phyloP scores from a whole-genome alignment of 2,888 invertebrate genomes.

The Tricholauxania praeusta region DNA sequence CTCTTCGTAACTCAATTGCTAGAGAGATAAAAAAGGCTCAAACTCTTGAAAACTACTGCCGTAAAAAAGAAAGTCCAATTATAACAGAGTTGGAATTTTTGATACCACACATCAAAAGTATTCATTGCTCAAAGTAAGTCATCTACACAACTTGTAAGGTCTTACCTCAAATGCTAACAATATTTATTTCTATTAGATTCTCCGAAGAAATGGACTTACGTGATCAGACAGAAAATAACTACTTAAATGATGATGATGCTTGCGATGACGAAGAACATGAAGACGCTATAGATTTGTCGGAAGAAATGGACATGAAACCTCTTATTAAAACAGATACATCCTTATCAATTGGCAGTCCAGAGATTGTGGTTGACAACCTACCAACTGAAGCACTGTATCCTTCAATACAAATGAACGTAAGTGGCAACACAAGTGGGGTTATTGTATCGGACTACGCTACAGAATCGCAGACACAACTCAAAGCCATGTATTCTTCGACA shows the following conservation, averaged over 20 bases:
- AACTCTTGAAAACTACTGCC: conserved; percentile 37
- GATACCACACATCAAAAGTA: conserved; percentile 46
- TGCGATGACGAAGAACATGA: conserved; percentile 33
- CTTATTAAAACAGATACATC: conserved; percentile 32
- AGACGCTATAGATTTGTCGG: conserved; percentile 42
- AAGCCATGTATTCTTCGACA: neutral
- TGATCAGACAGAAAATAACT: conserved; percentile 25
- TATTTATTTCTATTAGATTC: conserved; percentile 34
- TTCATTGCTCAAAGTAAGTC: conserved; percentile 47
- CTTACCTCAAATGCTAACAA: neutral
- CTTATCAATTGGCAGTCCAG: neutral
- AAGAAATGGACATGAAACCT: conserved; percentile 43
- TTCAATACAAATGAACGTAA: conserved; percentile 20
- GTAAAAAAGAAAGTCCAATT: conserved; percentile 44
- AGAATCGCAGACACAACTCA: neutral
- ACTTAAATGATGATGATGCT: conserved; percentile 15
- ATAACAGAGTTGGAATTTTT: conserved; percentile 48
- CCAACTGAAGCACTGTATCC: conserved; percentile 29
- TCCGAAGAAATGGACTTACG: conserved; percentile 43
- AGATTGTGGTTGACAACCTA: neutral
- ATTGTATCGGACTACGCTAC: neutral
- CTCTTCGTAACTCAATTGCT: conserved; percentile 47
- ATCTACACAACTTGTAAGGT: too few species aligned
- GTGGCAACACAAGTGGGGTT: neutral
- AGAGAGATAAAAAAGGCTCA: conserved; percentile 47